phyloP scores from a whole-genome alignment of 2,797 vertebrate species.

The Leontopithecus rosalia region DNA sequence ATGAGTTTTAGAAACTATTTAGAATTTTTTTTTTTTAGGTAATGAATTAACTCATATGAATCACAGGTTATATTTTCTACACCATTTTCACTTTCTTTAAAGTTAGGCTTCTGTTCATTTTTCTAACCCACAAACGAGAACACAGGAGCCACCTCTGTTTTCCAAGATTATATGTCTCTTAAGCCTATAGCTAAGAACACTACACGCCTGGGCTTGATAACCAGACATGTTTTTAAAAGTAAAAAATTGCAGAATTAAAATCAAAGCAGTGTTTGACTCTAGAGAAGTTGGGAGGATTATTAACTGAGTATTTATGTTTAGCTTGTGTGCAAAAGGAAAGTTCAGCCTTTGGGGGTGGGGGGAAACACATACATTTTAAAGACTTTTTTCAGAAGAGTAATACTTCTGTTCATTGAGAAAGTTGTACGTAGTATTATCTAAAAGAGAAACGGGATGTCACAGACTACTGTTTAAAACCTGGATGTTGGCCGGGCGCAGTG shows the following conservation, averaged over 20 bases:
- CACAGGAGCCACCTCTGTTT: not conserved
- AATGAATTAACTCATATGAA: not conserved
- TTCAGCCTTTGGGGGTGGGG: not conserved
- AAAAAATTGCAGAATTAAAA: constrained; percentile 34
- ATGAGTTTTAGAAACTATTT: not conserved
- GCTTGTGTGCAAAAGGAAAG: not conserved
- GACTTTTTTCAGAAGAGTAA: not conserved
- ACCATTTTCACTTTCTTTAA: constrained; percentile 26
- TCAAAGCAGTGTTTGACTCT: constrained; percentile 61
- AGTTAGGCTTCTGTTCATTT: not conserved
- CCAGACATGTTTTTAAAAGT: constrained; percentile 49
- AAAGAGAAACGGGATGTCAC: not conserved
- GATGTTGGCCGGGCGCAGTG: not conserved
- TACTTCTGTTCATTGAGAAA: not conserved
- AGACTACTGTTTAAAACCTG: not conserved
- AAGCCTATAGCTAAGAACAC: constrained; percentile 13
- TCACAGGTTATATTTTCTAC: not conserved
- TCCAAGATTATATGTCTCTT: not conserved
- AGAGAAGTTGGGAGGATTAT: constrained; percentile 26
- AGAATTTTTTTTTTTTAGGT: constrained; percentile 16
- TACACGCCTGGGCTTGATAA: constrained; percentile 67
- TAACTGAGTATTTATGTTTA: constrained; percentile 30
- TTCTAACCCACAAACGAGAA: constrained; percentile 6
- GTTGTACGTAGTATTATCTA: not conserved
- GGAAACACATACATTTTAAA: not conserved